Conservation (phyloP, 1,140 invertebrate species). For the Proales similis region DNA sequence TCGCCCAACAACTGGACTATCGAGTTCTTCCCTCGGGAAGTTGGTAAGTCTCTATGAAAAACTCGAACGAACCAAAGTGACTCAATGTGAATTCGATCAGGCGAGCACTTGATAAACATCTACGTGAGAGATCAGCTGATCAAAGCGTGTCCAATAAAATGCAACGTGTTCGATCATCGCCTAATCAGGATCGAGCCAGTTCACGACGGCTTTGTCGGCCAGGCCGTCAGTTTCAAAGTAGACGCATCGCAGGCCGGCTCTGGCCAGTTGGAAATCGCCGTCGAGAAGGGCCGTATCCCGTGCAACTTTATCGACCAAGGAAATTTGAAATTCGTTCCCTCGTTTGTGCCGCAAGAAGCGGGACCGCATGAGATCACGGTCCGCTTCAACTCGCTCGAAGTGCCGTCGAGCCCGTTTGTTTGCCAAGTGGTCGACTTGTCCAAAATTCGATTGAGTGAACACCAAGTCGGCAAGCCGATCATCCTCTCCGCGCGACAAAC, state of each 20-base stretch:
- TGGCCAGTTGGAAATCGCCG: conserved; percentile 91
- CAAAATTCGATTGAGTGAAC: conserved; percentile 40
- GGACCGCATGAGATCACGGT: conserved; percentile 68
- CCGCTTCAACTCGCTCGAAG: conserved; percentile 75
- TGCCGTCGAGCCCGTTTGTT: conserved; percentile 42
- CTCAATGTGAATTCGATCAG: neutral
- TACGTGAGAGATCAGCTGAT: conserved; percentile 25
- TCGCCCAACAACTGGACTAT: too few species aligned
- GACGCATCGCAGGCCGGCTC: conserved; percentile 90
- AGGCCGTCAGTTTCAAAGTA: conserved; percentile 56
- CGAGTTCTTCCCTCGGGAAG: too few species aligned
- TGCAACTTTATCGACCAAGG: conserved; percentile 38
- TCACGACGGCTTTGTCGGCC: conserved; percentile 50
- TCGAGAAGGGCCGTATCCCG: conserved; percentile 89
- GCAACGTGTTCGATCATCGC: conserved; percentile 49
- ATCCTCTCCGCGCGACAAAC: conserved; percentile 1
- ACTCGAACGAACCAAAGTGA: too few species aligned
- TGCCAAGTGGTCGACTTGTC: conserved; percentile 41
- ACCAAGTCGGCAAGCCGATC: neutral
- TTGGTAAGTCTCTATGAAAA: too few species aligned
- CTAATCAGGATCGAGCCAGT: conserved; percentile 46
- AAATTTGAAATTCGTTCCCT: conserved; percentile 43
- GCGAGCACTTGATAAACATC: conserved; percentile 36
- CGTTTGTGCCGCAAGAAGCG: conserved; percentile 44
- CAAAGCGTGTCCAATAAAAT: conserved; percentile 45